Evolutionary conservation across 2,888 invertebrate genomes (phyloP), one percentile per base, ranked within the genome.

Genomic region (Agelastica alni): DNA sequence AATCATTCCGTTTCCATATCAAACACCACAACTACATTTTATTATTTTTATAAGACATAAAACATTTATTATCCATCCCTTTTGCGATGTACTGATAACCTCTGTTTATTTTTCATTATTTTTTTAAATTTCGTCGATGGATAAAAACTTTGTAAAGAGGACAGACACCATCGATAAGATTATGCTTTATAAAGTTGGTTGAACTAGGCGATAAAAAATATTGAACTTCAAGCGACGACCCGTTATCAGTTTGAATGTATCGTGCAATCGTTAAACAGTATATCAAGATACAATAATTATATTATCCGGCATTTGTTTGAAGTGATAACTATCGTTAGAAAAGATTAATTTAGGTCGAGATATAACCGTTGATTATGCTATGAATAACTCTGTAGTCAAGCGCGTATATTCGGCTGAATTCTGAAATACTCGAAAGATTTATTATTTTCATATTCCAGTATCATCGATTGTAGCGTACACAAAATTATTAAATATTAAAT

Each of bases 201-300:
- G 49, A 49, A 49, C 49, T 13, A 20, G 10, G 37, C 9, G 32
- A 45, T 41, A 20, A 49, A 49, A 30, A 42, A 49, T 32, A 16
- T 39, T 30, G 41, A 49, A 41, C 31, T 49, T 31, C 32, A 32
- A 18, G 47, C 47, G 34, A 34, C 34, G 39, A 47, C 39, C 22
- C 26, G 32, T 26, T 49, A 49, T 49, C 49, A 20, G 31, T 32
- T 30, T 41, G 9, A 20, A 39, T 20, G 12, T 41, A 41, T 48
- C 48, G 14, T 17, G n/a, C 45, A 45, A 45, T 45, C 45, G 10
- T 48, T 12, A 41, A 49, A 32, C 32, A 49, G n/a, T 32, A 49
- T n/a, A n/a, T 49, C 49, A 18, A 41, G 31, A 41, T 49, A 16
- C 22, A 42, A 49, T 49, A 41, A 49, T 31, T 41, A 32, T 49